Conservation (phyloP, 2,888 invertebrate species). For the Pterostichus madidus region DNA sequence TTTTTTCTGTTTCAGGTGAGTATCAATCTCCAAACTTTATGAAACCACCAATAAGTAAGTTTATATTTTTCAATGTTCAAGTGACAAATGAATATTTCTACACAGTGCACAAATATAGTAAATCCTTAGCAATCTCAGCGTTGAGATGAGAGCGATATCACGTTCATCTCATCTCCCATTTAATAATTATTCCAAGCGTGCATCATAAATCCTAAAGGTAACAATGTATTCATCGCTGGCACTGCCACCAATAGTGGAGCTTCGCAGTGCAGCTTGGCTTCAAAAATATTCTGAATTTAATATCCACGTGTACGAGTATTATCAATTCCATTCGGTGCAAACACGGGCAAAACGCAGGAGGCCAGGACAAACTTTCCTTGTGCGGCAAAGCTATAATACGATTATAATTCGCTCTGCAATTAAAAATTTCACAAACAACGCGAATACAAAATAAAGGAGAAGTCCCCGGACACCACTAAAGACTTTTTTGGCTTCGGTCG, state of each 20-base stretch:
- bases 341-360: background rate
- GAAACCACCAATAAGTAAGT: background rate
- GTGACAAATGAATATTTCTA: background rate
- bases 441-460: conserved; percentile 32
- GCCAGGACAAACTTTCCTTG: conserved; percentile 27
- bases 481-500: conserved; percentile 42
- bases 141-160: background rate
- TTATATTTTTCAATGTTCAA: too few relatives aligned
- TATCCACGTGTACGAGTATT: conserved; percentile 43
- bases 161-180: conserved; percentile 46
- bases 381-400: conserved; percentile 23
- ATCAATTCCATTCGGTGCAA: conserved; percentile 9
- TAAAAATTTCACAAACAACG: conserved; percentile 55
- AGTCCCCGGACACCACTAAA: conserved; percentile 9
- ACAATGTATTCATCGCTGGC: conserved; percentile 35
- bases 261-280: background rate
- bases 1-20: conserved; percentile 15
- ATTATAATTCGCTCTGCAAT: conserved; percentile 55
- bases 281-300: conserved; percentile 41
- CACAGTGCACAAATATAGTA: background rate
- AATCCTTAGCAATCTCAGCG: background rate
- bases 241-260: background rate
- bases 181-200: conserved; percentile 46
- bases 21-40: background rate
- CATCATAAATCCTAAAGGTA: conserved; percentile 27